Evolutionary conservation across 2,888 invertebrate species (phyloP), one percentile per base, ranked within the genome.

Genomic region (Torymus aiolomorphi): DNA sequence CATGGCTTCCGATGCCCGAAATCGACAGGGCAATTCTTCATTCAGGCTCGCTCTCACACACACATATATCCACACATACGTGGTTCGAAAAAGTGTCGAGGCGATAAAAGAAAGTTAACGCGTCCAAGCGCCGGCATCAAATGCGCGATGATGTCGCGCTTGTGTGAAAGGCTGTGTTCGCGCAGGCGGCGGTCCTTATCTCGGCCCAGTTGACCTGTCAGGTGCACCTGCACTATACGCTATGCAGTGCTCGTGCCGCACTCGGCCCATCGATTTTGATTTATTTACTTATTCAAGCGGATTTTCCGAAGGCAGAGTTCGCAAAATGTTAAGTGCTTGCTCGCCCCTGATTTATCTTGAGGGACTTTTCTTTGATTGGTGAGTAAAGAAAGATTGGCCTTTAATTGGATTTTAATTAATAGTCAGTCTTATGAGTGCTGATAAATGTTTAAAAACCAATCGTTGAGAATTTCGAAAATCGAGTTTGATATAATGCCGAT

Each of bases 11-110:
- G 72, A 63, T 54, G 63, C 54, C 31, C 74, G 20, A 57, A 74
- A 76, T 76, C 76, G 76, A 76, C 69, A 75, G 76, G 69, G 69
- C 62, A 69, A 76, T 76, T 62, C 76, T 69, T 76, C 76, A 76
- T 61, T 62, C 76, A 42, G 8, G 42, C 1, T 8, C 42, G 42
- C 42, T 42, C 42, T 42, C 42, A 0, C 31, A 42, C 42, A 42
- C 8, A 42, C 8, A 31, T 31, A 31, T 31, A 31, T 31, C 31
- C 31, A 42, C 8, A 42, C 42, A 42, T 42, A 42, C 42, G 8
- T 42, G 42, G 42, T 5, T 2, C 18, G 8, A 63, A 74, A 69
- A 69, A 52, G 69, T 69, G 76, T 62, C 69, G 76, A 74, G 54
- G 20, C 54, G 76, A 76, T 76, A 76, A 76, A 69, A 42, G 76